Conservation (phyloP, 2,797 vertebrate species). For the Danio aesculapii region DNA sequence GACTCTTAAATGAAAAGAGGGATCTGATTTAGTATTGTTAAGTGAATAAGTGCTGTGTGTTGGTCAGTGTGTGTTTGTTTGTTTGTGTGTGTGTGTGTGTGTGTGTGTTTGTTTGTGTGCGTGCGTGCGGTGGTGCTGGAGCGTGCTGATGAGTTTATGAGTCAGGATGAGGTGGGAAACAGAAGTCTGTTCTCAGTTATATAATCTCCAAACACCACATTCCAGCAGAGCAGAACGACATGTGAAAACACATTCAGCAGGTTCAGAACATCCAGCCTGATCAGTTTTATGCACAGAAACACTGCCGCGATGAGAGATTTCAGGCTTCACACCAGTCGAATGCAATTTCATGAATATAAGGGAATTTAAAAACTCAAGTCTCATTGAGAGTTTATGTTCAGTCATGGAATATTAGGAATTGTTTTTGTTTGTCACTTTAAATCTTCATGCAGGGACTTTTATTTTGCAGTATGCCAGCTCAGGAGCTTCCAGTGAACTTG, state of each 20-base stretch:
- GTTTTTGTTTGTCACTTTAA: no score
- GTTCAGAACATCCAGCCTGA: neutral
- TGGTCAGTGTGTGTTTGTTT: slow-evolving; percentile 48
- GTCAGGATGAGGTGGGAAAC: slow-evolving; percentile 63
- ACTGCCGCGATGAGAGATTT: neutral
- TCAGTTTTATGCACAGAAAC: neutral
- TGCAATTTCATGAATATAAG: no score
- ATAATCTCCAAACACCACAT: slow-evolving; percentile 46
- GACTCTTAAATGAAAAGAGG: neutral
- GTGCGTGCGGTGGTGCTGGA: slow-evolving; percentile 51
- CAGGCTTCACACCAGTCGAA: no score
- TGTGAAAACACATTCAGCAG: slow-evolving; percentile 30
- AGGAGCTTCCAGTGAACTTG: no score
- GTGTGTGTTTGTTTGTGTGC: no score
- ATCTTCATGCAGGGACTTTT: no score
- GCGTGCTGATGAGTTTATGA: slow-evolving; percentile 62
- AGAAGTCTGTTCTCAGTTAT: slow-evolving; percentile 33
- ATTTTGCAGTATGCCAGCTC: no score
- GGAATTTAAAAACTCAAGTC: no score
- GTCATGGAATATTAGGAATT: no score
- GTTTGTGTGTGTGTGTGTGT: no score
- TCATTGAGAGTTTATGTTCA: no score
- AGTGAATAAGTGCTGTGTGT: neutral
- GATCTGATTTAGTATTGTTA: neutral
- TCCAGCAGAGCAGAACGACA: slow-evolving; percentile 19